Percentiles rank a stretch among this genome's conserved stretches.
These are phyloP conservation scores for Corythornis cristatus DNA, from an alignment of 2,113 vertebrate genomes.

Conservation along the genomic window DNA sequence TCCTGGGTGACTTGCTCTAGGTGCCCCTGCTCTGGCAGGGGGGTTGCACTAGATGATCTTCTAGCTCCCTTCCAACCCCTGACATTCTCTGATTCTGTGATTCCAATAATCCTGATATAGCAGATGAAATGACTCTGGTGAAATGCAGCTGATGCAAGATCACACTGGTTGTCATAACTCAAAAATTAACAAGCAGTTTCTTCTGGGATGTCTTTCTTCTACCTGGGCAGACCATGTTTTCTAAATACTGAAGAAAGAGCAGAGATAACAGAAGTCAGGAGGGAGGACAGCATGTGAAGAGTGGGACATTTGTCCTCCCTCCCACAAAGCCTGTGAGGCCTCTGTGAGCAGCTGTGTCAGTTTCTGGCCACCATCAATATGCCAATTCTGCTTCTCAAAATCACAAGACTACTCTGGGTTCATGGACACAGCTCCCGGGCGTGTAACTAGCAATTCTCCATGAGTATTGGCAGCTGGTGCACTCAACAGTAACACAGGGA, in stretches of 20 bases:
- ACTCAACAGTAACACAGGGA: conserved; percentile 78
- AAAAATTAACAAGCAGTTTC: neutral
- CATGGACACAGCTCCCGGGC: conserved; percentile 43
- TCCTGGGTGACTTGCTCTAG: no score
- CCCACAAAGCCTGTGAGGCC: neutral
- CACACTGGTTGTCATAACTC: neutral
- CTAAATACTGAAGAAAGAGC: neutral
- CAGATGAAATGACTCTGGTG: neutral
- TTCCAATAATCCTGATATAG: neutral
- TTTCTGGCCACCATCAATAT: conserved; percentile 45
- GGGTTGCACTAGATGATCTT: no score
- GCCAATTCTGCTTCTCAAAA: conserved; percentile 54
- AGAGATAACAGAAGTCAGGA: neutral
- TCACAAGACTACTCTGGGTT: conserved; percentile 43
- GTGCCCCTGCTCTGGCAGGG: no score
- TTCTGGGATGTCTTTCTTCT: neutral
- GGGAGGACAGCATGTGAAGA: neutral
- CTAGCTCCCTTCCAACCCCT: no score
- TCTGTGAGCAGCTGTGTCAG: neutral
- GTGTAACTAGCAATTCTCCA: conserved; percentile 74
- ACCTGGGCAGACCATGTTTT: accelerated
- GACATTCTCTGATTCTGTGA: no score
- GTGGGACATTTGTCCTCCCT: neutral
- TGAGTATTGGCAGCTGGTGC: conserved; percentile 83
- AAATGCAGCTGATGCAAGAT: neutral